phyloP scores from a whole-genome alignment of 1,140 invertebrate genomes.

The Tetramorium alpestre region DNA sequence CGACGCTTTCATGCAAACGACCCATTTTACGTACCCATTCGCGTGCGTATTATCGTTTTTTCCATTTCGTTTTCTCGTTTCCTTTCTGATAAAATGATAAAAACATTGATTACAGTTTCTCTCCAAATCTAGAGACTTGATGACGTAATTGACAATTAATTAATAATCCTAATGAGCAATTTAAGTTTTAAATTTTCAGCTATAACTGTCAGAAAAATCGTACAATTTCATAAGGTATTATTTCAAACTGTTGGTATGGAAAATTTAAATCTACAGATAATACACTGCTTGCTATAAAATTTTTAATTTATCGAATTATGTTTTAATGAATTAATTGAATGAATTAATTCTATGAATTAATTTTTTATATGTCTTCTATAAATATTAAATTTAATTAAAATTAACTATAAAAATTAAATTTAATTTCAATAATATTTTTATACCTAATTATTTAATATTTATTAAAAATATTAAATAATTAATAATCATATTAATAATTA shows the following conservation, averaged over 20 bases:
- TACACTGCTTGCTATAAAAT: background rate
- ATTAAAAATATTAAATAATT: too few species aligned
- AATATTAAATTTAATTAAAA: too few species aligned
- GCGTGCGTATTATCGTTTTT: background rate
- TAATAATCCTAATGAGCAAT: background rate
- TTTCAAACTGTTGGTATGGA: background rate
- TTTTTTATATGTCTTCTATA: too few species aligned
- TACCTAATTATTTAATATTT: background rate
- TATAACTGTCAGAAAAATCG: background rate
- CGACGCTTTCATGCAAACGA: background rate
- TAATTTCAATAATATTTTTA: background rate
- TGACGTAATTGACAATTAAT: background rate
- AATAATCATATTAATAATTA: too few species aligned
- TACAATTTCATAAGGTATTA: background rate
- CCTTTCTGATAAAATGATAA: background rate
- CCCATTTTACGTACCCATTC: conserved; percentile 10
- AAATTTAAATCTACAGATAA: background rate
- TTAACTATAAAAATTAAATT: too few species aligned
- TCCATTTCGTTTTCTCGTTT: background rate
- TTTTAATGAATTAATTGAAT: too few species aligned
- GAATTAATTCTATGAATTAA: too few species aligned
- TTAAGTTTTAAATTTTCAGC: background rate
- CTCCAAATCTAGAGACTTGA: background rate
- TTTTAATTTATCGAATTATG: background rate
- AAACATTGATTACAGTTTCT: background rate